Percentiles rank a stretch among this genome's conserved stretches.
Evolutionary conservation across 92 coral and sea anemone genomes (phyloP).

Genomic region (Epizoanthus scotinus): DNA sequence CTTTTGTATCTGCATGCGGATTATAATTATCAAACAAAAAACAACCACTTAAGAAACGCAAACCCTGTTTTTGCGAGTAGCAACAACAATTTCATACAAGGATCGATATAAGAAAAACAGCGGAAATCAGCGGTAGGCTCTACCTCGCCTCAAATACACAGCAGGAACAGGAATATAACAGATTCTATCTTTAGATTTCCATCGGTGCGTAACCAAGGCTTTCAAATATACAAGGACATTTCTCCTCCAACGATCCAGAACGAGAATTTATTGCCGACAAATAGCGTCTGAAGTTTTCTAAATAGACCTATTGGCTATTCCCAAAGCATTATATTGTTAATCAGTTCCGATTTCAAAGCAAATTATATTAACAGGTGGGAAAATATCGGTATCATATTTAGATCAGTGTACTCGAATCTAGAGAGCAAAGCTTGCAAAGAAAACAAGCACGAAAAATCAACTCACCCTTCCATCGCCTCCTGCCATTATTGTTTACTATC

Average conservation of each 20-base stretch:
- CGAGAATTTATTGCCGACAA: background rate
- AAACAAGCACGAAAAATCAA: conserved; percentile 10
- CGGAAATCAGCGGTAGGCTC: background rate
- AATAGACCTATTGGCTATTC: background rate
- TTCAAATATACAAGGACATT: conserved; percentile 7
- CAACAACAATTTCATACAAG: background rate
- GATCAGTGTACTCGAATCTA: conserved; percentile 16
- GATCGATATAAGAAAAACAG: background rate
- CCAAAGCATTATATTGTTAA: background rate
- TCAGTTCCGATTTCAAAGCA: background rate
- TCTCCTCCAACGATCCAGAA: conserved; percentile 14
- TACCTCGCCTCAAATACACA: background rate
- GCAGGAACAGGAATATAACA: background rate
- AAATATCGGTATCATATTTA: background rate
- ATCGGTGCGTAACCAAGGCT: conserved; percentile 43
- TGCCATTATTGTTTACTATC: conserved; percentile 95
- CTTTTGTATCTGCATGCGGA: conserved; percentile 6
- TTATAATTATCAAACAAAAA: conserved; percentile 4
- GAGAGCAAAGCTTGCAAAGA: conserved; percentile 7
- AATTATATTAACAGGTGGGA: conserved; percentile 2
- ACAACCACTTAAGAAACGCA: background rate
- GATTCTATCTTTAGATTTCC: background rate
- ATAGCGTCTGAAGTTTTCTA: background rate
- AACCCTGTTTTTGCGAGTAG: conserved; percentile 2
- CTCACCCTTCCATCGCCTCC: conserved; percentile 76